phyloP scores from a whole-genome alignment of 2,113 vertebrate species.

The Hemiscyllium ocellatum region DNA sequence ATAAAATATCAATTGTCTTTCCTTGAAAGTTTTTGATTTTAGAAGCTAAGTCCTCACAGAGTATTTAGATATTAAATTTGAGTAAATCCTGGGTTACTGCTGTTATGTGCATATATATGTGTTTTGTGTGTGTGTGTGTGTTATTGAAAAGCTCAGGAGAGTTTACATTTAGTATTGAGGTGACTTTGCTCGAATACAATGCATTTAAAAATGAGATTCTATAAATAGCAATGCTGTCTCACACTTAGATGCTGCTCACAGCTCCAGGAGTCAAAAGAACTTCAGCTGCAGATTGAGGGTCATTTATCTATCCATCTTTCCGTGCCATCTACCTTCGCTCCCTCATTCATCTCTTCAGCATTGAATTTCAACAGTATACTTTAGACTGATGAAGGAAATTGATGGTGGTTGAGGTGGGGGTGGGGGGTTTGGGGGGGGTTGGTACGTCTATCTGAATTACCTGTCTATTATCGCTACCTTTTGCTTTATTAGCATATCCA shows the following conservation, averaged over 20 bases:
- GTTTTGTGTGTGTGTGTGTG: not conserved
- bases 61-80: not conserved
- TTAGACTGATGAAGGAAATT: not conserved
- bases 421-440: too few relatives aligned
- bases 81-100: not conserved
- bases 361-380: not conserved
- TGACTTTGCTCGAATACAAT: conserved; percentile 46
- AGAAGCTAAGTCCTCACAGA: not conserved
- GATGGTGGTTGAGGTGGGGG: too few relatives aligned
- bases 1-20: not conserved
- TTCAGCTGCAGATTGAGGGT: conserved; percentile 55
- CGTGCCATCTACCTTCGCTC: conserved; percentile 46
- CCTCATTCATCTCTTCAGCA: not conserved
- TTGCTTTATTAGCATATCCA: not conserved
- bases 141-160: conserved; percentile 40
- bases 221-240: conserved; percentile 77
- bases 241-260: conserved; percentile 71
- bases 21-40: not conserved
- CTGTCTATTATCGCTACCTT: not conserved
- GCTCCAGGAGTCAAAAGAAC: conserved; percentile 70
- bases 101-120: not conserved
- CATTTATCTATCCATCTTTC: conserved; percentile 62
- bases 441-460: not conserved
- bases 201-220: conserved; percentile 63
- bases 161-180: conserved; percentile 41